phyloP scores from a whole-genome alignment of 2,113 vertebrate species.

The Calonectris borealis region DNA sequence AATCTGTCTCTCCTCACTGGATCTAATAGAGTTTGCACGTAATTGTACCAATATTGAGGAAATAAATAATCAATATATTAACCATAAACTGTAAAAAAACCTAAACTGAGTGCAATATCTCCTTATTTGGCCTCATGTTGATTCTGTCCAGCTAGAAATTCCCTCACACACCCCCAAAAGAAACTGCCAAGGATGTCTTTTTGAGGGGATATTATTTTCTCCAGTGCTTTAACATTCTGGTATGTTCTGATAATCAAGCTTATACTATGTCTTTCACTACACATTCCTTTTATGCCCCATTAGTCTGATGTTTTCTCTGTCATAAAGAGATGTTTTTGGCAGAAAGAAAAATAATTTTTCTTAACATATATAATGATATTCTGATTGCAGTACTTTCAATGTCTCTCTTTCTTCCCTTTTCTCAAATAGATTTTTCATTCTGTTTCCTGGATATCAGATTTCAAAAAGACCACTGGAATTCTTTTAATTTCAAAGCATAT shows the following conservation, averaged over 20 bases:
- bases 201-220: neutral
- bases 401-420: neutral
- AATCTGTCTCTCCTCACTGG: neutral
- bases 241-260: neutral
- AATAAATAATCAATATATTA: neutral
- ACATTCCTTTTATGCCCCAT: neutral
- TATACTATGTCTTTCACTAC: neutral
- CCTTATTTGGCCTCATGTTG: neutral
- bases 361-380: neutral
- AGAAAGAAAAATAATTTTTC: neutral
- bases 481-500: neutral
- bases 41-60: neutral
- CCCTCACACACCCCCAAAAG: neutral
- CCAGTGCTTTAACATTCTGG: neutral
- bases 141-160: neutral
- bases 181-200: neutral
- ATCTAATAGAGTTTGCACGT: neutral
- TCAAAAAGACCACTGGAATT: neutral
- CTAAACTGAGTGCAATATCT: neutral
- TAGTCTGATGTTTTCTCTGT: neutral
- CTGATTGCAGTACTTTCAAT: neutral
- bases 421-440: neutral
- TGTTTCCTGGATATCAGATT: neutral
- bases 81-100: accelerated
- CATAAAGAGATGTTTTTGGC: neutral